Percentiles rank a stretch among this genome's conserved stretches.
Conservation (phyloP, 2,797 vertebrate genomes). For the Lophius americanus region DNA sequence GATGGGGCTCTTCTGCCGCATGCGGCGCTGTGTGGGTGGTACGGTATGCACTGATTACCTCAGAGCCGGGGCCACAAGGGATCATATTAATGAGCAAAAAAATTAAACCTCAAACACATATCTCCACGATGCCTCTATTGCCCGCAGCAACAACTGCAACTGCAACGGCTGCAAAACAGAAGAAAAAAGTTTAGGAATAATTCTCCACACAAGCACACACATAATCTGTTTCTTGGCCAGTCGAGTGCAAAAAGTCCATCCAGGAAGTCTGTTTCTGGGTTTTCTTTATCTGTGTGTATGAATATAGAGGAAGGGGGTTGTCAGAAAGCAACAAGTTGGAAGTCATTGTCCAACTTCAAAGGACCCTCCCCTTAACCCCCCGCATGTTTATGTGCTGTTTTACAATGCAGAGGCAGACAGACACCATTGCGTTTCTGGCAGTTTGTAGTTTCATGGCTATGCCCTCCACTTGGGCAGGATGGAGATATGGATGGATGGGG, state of each 20-base stretch:
- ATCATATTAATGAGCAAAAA: slow-evolving; percentile 63
- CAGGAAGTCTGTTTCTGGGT: slow-evolving; percentile 26
- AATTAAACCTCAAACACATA: slow-evolving; percentile 23
- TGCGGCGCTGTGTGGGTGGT: slow-evolving; percentile 63
- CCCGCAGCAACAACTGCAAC: slow-evolving; percentile 22
- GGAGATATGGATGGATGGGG: slow-evolving; percentile 23
- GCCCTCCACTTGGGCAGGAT: slow-evolving; percentile 15
- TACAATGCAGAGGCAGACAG: slow-evolving; percentile 67
- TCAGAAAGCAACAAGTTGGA: slow-evolving; percentile 71
- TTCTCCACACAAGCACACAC: background rate
- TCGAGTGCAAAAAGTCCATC: background rate
- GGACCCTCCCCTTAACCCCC: slow-evolving; percentile 11
- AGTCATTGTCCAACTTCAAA: slow-evolving; percentile 80
- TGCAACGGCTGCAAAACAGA: slow-evolving; percentile 8
- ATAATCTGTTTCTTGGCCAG: background rate
- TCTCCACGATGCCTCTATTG: slow-evolving; percentile 23
- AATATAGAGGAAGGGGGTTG: slow-evolving; percentile 17
- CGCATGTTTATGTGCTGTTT: slow-evolving; percentile 64
- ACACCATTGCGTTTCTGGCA: slow-evolving; percentile 38
- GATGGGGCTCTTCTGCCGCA: slow-evolving; percentile 64
- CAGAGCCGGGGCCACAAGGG: slow-evolving; percentile 52
- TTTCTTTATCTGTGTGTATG: slow-evolving; percentile 27
- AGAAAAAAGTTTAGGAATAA: slow-evolving; percentile 1
- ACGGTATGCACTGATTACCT: slow-evolving; percentile 69
- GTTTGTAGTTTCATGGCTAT: slow-evolving; percentile 8